These are phyloP conservation scores for Oxycera nigricornis DNA, from an alignment of 2,888 invertebrate species.

Conservation along the genomic window DNA sequence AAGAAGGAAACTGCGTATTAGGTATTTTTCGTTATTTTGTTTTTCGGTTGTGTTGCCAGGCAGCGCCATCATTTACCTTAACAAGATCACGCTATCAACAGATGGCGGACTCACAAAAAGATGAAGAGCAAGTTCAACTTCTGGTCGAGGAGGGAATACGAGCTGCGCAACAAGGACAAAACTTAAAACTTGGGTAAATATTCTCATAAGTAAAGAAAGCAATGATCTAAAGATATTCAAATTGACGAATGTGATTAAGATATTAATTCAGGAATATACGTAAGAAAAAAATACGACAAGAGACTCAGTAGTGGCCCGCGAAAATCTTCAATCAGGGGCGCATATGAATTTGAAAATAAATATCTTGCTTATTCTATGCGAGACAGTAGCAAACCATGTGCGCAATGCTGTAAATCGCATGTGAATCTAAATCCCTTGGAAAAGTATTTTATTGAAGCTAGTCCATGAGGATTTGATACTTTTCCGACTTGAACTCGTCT, in stretches of 20 bases:
- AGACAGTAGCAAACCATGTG: neutral
- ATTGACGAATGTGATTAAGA: neutral
- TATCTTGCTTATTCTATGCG: too few relatives aligned
- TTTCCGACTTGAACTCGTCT: neutral
- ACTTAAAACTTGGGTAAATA: constrained; percentile 96
- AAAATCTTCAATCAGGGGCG: neutral
- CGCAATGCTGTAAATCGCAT: neutral
- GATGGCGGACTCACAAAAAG: constrained; percentile 96
- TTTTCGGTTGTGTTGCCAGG: constrained; percentile 66
- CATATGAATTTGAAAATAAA: neutral
- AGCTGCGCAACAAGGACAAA: constrained; percentile 80
- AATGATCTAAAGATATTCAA: neutral
- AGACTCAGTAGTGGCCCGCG: too few relatives aligned
- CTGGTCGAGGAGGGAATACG: constrained; percentile 96
- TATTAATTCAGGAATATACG: neutral
- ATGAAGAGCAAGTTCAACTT: constrained; percentile 95
- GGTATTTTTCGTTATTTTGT: constrained; percentile 43
- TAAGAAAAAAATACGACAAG: neutral
- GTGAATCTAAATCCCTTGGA: neutral
- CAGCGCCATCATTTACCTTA: constrained; percentile 73
- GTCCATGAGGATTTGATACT: neutral
- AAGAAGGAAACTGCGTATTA: constrained; percentile 26
- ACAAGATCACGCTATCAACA: constrained; percentile 72
- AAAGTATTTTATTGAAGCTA: neutral
- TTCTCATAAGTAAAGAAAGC: constrained; percentile 44